A percentile compares a stretch with the other conserved stretches of the same genome.
Evolutionary conservation across 1,140 invertebrate genomes (phyloP).

Genomic region (Cyrtorhinus lividipennis): DNA sequence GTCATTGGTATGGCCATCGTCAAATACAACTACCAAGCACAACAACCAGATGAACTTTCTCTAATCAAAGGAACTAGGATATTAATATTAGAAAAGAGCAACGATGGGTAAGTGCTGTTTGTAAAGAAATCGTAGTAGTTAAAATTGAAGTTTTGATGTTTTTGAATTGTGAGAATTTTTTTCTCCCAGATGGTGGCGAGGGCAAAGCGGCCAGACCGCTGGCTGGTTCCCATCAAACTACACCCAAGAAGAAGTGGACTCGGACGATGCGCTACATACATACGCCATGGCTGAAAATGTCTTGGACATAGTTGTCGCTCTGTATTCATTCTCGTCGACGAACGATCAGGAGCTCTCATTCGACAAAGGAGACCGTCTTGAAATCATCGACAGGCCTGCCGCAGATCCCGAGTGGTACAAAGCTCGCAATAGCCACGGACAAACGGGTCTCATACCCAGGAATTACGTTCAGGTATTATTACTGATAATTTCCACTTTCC

Average conservation of each 20-base stretch:
- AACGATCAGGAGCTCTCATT: constrained; percentile 96
- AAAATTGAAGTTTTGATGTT: too few relatives aligned
- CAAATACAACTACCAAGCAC: constrained; percentile 96
- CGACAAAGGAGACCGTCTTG: constrained; percentile 85
- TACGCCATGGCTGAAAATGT: constrained; percentile 87
- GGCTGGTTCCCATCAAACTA: constrained; percentile 99
- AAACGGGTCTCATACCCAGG: constrained; percentile 83
- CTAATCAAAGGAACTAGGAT: constrained; percentile 83
- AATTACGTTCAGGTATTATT: constrained; percentile 71
- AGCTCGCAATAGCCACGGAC: constrained; percentile 81
- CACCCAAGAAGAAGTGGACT: constrained; percentile 74
- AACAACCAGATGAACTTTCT: constrained; percentile 90
- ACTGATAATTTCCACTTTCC: too few relatives aligned
- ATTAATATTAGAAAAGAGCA: constrained; percentile 93
- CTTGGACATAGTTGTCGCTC: constrained; percentile 82
- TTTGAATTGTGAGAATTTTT: not conserved
- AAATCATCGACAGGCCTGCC: constrained; percentile 85
- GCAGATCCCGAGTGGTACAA: constrained; percentile 97
- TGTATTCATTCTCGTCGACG: constrained; percentile 87
- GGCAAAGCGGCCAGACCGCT: constrained; percentile 59
- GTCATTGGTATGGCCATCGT: constrained; percentile 83
- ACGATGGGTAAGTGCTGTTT: constrained; percentile 67
- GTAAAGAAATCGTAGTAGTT: too few relatives aligned
- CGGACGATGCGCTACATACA: constrained; percentile 71
- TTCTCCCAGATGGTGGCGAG: constrained; percentile 80